Evolutionary conservation across 2,113 vertebrate genomes (phyloP).

Genomic region (Struthidea cinerea): DNA sequence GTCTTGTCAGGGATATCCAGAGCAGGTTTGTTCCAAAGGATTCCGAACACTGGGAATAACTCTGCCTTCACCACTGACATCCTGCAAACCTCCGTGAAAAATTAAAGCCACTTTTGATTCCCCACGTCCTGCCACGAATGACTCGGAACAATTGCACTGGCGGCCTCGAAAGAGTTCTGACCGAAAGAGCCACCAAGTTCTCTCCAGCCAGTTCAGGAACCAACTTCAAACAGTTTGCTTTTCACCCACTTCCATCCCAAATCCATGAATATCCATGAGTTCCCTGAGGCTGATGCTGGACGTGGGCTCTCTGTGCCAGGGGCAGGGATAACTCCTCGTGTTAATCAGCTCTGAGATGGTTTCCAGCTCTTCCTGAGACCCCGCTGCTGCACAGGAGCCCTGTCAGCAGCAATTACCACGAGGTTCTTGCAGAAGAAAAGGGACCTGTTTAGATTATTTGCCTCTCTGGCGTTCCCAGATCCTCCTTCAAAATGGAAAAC

Average conservation of each 20-base stretch:
- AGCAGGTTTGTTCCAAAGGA: neutral
- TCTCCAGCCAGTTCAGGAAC: neutral
- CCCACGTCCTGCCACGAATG: accelerated
- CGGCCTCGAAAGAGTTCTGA: neutral
- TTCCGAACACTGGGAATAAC: too few relatives aligned
- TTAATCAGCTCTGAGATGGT: constrained; percentile 10
- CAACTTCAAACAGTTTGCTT: neutral
- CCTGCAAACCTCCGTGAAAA: accelerated
- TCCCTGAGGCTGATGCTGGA: neutral
- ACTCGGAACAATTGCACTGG: neutral
- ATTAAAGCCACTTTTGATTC: accelerated
- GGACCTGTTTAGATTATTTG: neutral
- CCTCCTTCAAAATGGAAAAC: neutral
- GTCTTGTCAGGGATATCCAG: neutral
- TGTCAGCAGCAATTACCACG: constrained; percentile 8
- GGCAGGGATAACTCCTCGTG: neutral
- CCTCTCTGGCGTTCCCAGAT: neutral
- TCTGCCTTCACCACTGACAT: neutral
- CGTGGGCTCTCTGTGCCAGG: neutral
- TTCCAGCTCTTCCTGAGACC: constrained; percentile 43
- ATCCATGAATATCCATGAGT: neutral
- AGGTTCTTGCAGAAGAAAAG: neutral
- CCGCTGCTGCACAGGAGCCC: neutral
- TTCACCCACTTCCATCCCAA: neutral
- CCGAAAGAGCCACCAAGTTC: neutral